Evolutionary conservation across 2,888 invertebrate species (phyloP).

Genomic region (Pristionchus arcanus): DNA sequence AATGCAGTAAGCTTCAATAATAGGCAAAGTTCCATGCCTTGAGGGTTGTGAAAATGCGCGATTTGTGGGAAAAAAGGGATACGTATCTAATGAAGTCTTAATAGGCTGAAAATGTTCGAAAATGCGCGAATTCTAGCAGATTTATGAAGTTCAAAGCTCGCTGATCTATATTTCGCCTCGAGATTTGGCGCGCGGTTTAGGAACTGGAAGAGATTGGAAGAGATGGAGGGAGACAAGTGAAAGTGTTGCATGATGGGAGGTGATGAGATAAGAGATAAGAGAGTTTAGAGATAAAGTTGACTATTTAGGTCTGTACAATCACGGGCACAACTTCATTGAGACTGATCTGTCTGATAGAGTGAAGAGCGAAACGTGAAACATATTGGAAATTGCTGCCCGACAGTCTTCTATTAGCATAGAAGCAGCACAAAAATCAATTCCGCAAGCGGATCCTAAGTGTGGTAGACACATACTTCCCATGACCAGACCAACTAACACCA

Average conservation of each 20-base stretch:
- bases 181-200: slow-evolving; percentile 5
- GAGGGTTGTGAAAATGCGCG: too few relatives aligned
- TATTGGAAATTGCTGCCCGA: too few relatives aligned
- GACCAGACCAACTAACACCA: not conserved
- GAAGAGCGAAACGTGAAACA: too few relatives aligned
- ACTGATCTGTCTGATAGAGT: too few relatives aligned
- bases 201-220: slow-evolving; percentile 7
- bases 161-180: slow-evolving; percentile 13
- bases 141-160: not conserved
- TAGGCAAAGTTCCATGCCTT: too few relatives aligned
- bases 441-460: too few relatives aligned
- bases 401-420: too few relatives aligned
- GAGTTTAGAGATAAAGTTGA: not conserved
- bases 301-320: too few relatives aligned
- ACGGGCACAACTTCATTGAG: too few relatives aligned
- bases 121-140: not conserved
- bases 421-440: too few relatives aligned
- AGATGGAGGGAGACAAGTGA: slow-evolving; percentile 31
- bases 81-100: not conserved
- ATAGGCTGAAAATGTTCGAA: not conserved
- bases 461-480: too few relatives aligned
- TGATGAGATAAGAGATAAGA: slow-evolving; percentile 16
- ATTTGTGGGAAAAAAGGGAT: not conserved
- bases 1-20: too few relatives aligned
- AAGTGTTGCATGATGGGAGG: not conserved